Base-by-base conservation (phyloP, 2,797 vertebrate species). In the Hephaestus fuliginosus region DNA sequence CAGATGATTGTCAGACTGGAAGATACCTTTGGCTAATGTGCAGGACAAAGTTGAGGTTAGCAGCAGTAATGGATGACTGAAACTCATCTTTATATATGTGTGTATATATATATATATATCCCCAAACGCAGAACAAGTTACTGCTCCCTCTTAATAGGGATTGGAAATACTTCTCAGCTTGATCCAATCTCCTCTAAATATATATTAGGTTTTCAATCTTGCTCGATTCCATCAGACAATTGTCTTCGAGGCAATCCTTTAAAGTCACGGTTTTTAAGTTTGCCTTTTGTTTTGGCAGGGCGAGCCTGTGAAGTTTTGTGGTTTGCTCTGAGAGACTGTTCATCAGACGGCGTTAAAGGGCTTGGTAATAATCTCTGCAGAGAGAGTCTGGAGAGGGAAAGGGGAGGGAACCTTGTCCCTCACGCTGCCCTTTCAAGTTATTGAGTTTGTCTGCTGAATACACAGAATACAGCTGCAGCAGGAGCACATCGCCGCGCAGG, bases 361-460 rank as follows among this genome's bases (percentile, higher is more conserved):
- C 73, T 87, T 56, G 0, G 70, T 85, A 86, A 92, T 92, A 88
- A 92, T 89, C 82, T 91, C 77, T 72, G 9, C 81, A 67, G 88
- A 90, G 86, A 89, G 61, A 82, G 63, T 28, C 41, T 20, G 81
- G 67, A 74, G 82, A 48, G 33, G 81, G 61, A 66, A 77, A 80
- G 73, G 73, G 74, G 87, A 76, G 84, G 88, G 88, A 74, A 81
- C 81, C 81, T 77, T 81, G 86, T 86, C 83, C 85, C 80, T 81
- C 76, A 5, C 7, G 57, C 82, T 92, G 91, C 89, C 91, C 93
- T 93, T 93, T 92, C 76, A 82, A 91, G 91, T 91, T 91, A 93
- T 93, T 91, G 85, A 91, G 91, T 89, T 87, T 85, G 91, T 88
- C 90, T 88, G 87, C 88, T 89, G 91, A 91, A 88, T 75, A 88